Evolutionary conservation across 2,113 vertebrate genomes (phyloP).

Genomic region (Brachyistius frenatus): DNA sequence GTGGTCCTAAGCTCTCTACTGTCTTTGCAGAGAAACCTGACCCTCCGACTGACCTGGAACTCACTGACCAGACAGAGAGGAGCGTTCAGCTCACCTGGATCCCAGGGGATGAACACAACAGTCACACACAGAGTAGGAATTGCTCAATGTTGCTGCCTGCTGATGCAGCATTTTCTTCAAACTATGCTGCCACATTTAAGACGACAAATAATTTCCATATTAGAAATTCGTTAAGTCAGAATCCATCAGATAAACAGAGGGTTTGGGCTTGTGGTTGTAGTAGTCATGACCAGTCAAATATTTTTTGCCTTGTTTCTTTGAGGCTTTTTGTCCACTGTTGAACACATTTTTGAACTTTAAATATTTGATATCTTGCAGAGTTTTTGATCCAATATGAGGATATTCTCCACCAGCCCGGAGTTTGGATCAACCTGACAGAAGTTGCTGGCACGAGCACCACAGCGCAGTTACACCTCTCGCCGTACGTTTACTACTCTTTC

Average conservation of each 20-base stretch:
- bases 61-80: slow-evolving; percentile 90
- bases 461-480: slow-evolving; percentile 88
- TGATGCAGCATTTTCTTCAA: too few species aligned
- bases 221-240: neutral
- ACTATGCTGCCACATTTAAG: fast-evolving
- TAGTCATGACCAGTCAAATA: too few species aligned
- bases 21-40: slow-evolving; percentile 89
- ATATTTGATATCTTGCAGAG: slow-evolving; percentile 74
- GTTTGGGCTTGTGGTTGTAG: neutral
- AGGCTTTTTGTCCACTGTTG: neutral
- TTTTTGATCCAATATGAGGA: slow-evolving; percentile 95
- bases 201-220: neutral
- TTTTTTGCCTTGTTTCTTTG: neutral
- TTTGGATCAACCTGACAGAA: slow-evolving; percentile 90
- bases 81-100: slow-evolving; percentile 92
- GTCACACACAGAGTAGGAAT: slow-evolving; percentile 86
- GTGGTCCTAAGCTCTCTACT: neutral
- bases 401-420: slow-evolving; percentile 87
- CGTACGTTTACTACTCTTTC: slow-evolving; percentile 93
- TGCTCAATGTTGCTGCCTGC: neutral
- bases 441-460: slow-evolving; percentile 87
- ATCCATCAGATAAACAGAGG: neutral
- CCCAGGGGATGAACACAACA: slow-evolving; percentile 95
- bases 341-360: neutral
- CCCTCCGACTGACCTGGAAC: slow-evolving; percentile 92